phyloP scores from a whole-genome alignment of 2,797 vertebrate genomes.

The Pseudomugil tenellus region DNA sequence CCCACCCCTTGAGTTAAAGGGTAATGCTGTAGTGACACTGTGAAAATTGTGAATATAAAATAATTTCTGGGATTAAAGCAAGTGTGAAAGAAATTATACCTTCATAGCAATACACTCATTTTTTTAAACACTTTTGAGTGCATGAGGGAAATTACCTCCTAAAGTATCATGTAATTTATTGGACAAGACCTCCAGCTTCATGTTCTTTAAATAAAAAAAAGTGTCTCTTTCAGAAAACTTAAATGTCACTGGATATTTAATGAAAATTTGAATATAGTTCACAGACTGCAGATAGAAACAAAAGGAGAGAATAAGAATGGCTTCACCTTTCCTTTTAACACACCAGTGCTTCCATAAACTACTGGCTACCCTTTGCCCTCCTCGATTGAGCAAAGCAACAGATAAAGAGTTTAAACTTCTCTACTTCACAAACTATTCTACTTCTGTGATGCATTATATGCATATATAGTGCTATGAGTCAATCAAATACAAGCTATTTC shows the following conservation, averaged over 20 bases:
- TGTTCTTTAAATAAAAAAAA: too few species aligned
- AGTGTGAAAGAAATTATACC: too few species aligned
- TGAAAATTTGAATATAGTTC: conserved; percentile 49
- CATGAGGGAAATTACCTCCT: conserved; percentile 34
- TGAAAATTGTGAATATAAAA: too few species aligned
- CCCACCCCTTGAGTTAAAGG: too few species aligned
- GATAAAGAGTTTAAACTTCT: neutral
- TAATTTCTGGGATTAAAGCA: too few species aligned
- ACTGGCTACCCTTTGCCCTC: conserved; percentile 1
- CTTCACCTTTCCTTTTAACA: conserved; percentile 54
- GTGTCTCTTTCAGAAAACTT: conserved; percentile 49
- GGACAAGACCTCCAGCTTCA: too few species aligned
- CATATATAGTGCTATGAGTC: neutral
- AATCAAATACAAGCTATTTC: too few species aligned
- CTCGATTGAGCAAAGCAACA: conserved; percentile 15
- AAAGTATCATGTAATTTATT: too few species aligned
- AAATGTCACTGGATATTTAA: conserved; percentile 71
- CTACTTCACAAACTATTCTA: neutral
- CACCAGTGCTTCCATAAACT: conserved; percentile 21
- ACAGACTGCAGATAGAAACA: neutral
- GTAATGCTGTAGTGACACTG: too few species aligned
- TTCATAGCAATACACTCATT: conserved; percentile 15
- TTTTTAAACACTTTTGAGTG: conserved; percentile 30
- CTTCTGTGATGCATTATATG: neutral
- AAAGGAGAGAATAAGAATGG: neutral